These are phyloP conservation scores for Mastigias papua DNA, from an alignment of 30 jellyfish, hydroid and myxozoan species.

Conservation along the genomic window DNA sequence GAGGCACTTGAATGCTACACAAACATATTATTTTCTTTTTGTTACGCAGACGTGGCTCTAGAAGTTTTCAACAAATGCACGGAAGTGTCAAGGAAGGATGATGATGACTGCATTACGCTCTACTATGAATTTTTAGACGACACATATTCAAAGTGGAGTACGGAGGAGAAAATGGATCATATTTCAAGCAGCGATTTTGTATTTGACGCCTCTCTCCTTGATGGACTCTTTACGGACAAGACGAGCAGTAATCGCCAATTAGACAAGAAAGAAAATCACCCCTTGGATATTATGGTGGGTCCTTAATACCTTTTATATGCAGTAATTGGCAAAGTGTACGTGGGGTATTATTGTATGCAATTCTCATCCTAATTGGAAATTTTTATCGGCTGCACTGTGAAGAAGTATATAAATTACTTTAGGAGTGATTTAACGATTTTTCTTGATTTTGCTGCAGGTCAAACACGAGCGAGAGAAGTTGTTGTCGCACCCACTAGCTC, in stretches of 20 bases:
- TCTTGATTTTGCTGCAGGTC: conserved; percentile 30
- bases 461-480: conserved; percentile 59
- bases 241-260: conserved; percentile 1
- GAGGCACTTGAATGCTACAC: too few relatives aligned
- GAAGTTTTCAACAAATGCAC: conserved; percentile 61
- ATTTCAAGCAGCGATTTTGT: not conserved
- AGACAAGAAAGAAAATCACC: conserved; percentile 64
- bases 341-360: too few relatives aligned
- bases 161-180: conserved; percentile 14
- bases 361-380: too few relatives aligned
- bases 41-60: conserved; percentile 40
- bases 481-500: conserved; percentile 72
- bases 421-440: not conserved
- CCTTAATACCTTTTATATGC: not conserved
- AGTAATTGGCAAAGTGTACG: too few relatives aligned
- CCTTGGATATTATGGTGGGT: conserved; percentile 64
- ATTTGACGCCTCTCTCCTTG: not conserved
- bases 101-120: conserved; percentile 2
- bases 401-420: too few relatives aligned
- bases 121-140: conserved; percentile 71
- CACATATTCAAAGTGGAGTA: conserved; percentile 68
- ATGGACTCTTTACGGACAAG: conserved; percentile 1
- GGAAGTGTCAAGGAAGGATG: conserved; percentile 11
- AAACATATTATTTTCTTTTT: not conserved
- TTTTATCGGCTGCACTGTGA: too few relatives aligned